A percentile compares a stretch with the other conserved stretches of the same genome.
Conservation (phyloP, 2,797 vertebrate genomes). For the Dermochelys coriacea region DNA sequence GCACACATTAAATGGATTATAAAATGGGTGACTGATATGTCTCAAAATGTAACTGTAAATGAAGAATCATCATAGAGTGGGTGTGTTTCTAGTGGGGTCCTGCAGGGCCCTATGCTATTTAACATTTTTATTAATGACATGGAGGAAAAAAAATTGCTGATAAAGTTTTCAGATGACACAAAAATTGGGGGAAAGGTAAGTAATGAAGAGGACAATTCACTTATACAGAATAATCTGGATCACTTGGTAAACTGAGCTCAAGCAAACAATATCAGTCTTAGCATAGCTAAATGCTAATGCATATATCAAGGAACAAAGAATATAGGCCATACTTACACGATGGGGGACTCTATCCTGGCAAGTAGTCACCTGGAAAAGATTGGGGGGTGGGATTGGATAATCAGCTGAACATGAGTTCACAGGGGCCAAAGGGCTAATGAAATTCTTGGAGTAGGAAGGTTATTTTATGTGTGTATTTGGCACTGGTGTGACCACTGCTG, state of each 20-base stretch:
- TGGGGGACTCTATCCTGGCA: neutral
- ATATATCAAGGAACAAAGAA: neutral
- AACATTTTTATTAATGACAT: neutral
- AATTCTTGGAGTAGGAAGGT: neutral
- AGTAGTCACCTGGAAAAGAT: neutral
- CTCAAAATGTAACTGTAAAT: neutral
- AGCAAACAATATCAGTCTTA: neutral
- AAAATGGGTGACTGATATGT: neutral
- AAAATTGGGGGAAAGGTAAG: neutral
- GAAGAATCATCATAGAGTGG: neutral
- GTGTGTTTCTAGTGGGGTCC: neutral
- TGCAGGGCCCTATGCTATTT: neutral
- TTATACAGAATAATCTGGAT: neutral
- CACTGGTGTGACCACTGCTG: neutral
- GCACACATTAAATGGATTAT: neutral
- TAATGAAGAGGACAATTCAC: neutral
- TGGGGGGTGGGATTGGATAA: neutral
- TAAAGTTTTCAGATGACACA: neutral
- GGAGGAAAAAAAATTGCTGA: neutral
- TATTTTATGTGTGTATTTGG: neutral
- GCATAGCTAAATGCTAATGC: neutral
- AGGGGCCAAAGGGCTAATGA: neutral
- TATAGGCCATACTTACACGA: neutral
- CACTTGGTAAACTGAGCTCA: neutral
- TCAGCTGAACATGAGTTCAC: neutral